Conservation (phyloP, 2,113 vertebrate species). For the Brienomyrus brachyistius region DNA sequence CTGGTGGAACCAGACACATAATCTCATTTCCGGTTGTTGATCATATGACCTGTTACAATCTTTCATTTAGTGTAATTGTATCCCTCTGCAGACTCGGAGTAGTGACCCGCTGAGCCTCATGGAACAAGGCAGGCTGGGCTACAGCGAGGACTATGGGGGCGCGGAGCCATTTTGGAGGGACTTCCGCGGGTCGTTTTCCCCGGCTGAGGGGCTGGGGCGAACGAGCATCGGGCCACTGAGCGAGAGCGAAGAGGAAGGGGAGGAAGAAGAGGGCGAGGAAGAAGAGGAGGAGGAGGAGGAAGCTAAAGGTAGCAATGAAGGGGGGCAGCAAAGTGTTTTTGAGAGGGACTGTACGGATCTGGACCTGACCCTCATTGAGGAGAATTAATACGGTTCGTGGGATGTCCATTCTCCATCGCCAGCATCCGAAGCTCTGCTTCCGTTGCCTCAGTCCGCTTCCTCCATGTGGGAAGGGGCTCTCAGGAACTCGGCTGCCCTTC, state of each 20-base stretch:
- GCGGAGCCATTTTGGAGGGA: slow-evolving; percentile 61
- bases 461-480: slow-evolving; percentile 59
- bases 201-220: slow-evolving; percentile 66
- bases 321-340: slow-evolving; percentile 72
- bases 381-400: slow-evolving; percentile 67
- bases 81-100: slow-evolving; percentile 56
- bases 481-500: slow-evolving; percentile 63
- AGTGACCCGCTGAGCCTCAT: slow-evolving; percentile 58
- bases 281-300: slow-evolving; percentile 53
- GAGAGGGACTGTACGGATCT: slow-evolving; percentile 82
- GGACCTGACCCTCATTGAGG: slow-evolving; percentile 79
- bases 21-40: background rate
- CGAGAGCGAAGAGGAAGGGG: slow-evolving; percentile 77
- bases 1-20: background rate
- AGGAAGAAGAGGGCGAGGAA: slow-evolving; percentile 53
- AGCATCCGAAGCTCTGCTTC: slow-evolving; percentile 48
- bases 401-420: slow-evolving; percentile 41
- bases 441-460: slow-evolving; percentile 34
- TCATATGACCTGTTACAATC: background rate
- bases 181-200: slow-evolving; percentile 65
- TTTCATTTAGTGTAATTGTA: background rate
- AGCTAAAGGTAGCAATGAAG: slow-evolving; percentile 50
- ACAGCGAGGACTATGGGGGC: slow-evolving; percentile 56
- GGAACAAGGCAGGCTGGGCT: slow-evolving; percentile 59
- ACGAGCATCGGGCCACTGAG: slow-evolving; percentile 78